Evolutionary conservation across 2,797 vertebrate species (phyloP).

Genomic region (Sparidentex hasta): DNA sequence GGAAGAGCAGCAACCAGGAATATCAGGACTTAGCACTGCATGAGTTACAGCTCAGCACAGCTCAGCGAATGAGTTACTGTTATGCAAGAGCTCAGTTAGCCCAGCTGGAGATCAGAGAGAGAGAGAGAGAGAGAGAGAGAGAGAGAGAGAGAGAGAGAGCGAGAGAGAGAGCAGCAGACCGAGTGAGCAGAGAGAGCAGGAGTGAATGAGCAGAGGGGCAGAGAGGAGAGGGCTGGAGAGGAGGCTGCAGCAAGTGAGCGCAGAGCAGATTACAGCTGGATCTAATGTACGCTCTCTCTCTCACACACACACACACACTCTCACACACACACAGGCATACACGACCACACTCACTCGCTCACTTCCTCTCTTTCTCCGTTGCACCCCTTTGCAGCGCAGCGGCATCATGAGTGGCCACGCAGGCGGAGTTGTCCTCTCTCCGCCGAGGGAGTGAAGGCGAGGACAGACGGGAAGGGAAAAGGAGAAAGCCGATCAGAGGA

Average conservation of each 20-base stretch:
- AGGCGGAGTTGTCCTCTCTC: constrained; percentile 33
- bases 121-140: constrained; percentile 45
- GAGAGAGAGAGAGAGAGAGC: constrained; percentile 53
- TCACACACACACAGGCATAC: constrained; percentile 18
- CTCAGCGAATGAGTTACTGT: constrained; percentile 76
- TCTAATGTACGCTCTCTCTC: constrained; percentile 33
- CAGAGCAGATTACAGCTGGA: constrained; percentile 72
- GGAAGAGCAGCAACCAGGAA: constrained; percentile 61
- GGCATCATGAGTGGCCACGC: constrained; percentile 52
- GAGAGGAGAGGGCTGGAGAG: constrained; percentile 49
- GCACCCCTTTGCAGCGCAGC: constrained; percentile 30
- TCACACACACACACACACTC: constrained; percentile 8
- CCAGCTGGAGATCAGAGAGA: constrained; percentile 77
- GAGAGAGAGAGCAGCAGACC: constrained; percentile 35
- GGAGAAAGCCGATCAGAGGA: neutral
- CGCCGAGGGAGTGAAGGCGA: constrained; percentile 31
- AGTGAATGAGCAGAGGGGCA: constrained; percentile 48
- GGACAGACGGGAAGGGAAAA: constrained; percentile 9
- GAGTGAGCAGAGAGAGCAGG: constrained; percentile 42
- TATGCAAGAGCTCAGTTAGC: constrained; percentile 84
- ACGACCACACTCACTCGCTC: constrained; percentile 16
- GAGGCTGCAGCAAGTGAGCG: constrained; percentile 50
- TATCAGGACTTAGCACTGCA: constrained; percentile 80
- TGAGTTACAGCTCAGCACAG: constrained; percentile 80
- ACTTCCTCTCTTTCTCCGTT: constrained; percentile 38